Base-by-base conservation (phyloP, 2,888 invertebrate species). In the Strigamia transsilvanica region DNA sequence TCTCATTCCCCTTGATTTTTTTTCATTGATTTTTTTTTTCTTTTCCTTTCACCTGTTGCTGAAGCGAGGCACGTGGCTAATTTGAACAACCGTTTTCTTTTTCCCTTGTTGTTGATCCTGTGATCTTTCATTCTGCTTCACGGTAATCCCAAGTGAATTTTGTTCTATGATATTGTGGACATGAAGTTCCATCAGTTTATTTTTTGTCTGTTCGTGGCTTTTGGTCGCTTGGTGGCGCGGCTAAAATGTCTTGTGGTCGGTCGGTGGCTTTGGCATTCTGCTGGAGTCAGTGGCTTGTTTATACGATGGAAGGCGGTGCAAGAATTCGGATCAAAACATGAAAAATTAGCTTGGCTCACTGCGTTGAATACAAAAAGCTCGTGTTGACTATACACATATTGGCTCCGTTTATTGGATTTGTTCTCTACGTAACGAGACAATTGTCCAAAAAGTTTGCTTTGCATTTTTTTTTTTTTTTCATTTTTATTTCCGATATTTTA, bases 31-130 rank as follows among this genome's bases (percentile, higher is more conserved):
- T 46, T 46, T 46, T 46, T 38, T 38, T 38, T 38, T n/a, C n/a
- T n/a, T 7, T 38, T 6, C 27, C 42, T 42, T 46, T 12, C 46
- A 46, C 46, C 46, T 46, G 46, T 46, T 46, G 46, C 46, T 46
- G 46, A 46, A 46, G 46, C 46, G 46, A 46, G 46, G 46, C 46
- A 46, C 46, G 46, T 46, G 46, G 46, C 46, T 46, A 46, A 46
- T 46, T 46, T 46, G 46, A 46, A 46, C 46, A 46, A n/a, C 46
- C n/a, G 13, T 46, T 46, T 46, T 46, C 46, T 46, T 46, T 46
- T 46, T n/a, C 15, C 5, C 46, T 46, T 15, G 46, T 46, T 46
- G 46, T 46, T 46, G 46, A 46, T 46, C 46, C 46, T 46, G 46
- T 46, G 46, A 46, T 46, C 46, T 46, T 46, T 46, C 46, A 46